Evolutionary conservation across 2,888 invertebrate genomes (phyloP), one percentile per base, ranked within the genome.

Genomic region (Noctua janthina): DNA sequence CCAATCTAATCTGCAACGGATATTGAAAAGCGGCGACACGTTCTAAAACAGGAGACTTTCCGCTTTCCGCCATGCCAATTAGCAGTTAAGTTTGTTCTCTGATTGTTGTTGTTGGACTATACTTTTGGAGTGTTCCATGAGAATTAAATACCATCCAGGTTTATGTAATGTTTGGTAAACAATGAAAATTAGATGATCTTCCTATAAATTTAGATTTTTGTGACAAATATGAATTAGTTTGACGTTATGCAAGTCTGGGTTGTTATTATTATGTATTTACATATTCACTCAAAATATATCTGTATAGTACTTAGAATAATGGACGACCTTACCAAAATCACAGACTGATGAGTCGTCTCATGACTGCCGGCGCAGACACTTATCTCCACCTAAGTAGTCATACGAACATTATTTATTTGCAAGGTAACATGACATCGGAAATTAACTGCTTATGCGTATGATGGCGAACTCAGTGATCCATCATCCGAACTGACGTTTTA

Each of bases 401-500:
- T 78, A 86, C 64, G 5, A 66, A 20, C 20, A 79, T 82, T 84
- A 89, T 87, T 88, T 90, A 90, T 92, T 90, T 89, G 82, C 88
- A 83, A 85, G 79, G 83, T 87, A 82, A 86, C 83, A 74, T 84
- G 79, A 86, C 86, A 90, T 85, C 90, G 91, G 92, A 92, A 91
- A 92, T 92, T 86, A 90, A 89, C 90, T 78, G 89, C 89, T 89
- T 83, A 85, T 82, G 80, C 79, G 82, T 89, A 87, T 86, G 85
- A 88, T 86, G 87, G 88, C 88, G 75, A 87, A 88, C 87, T 87
- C 79, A 88, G 89, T 90, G 88, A 94, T 94, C 92, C 88, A 93
- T 93, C 93, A 93, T 91, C 72, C 72, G 76, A 83, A 80, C 82
- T 91, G 92, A 91, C 92, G 90, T 90, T 92, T 90, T 87, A 91